A percentile compares a stretch with the other conserved stretches of the same genome.
phyloP scores from a whole-genome alignment of 2,113 vertebrate species.

The Corythaeola cristata region DNA sequence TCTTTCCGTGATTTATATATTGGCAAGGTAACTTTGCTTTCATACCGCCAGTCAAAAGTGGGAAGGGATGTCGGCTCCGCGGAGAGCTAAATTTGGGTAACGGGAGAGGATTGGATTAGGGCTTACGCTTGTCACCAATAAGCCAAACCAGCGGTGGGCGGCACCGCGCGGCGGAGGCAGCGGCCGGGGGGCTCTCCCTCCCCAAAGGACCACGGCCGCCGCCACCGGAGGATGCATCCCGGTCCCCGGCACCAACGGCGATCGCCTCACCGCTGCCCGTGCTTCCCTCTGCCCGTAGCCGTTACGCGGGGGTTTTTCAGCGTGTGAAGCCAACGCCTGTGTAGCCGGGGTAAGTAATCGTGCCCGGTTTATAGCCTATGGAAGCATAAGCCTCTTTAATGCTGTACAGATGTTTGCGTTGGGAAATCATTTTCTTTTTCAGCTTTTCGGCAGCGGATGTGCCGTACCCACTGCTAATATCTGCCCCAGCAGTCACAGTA shows the following conservation, averaged over 20 bases:
- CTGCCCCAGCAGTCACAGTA: background rate
- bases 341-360: slow-evolving; percentile 40
- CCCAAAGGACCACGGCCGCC: slow-evolving; percentile 55
- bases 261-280: background rate
- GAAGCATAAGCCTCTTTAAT: background rate
- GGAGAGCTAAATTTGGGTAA: slow-evolving; percentile 80
- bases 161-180: slow-evolving; percentile 62
- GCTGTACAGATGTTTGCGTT: background rate
- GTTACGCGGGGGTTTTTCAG: background rate
- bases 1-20: background rate
- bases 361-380: background rate
- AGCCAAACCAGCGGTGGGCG: slow-evolving; percentile 74
- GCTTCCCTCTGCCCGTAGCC: background rate
- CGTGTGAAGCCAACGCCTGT: background rate
- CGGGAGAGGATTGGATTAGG: slow-evolving; percentile 80
- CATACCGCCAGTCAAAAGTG: slow-evolving; percentile 56
- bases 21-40: slow-evolving; percentile 24
- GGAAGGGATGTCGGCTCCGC: slow-evolving; percentile 70
- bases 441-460: background rate
- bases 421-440: background rate
- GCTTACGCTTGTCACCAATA: slow-evolving; percentile 81
- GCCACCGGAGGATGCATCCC: background rate
- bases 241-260: fast-evolving
- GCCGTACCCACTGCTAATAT: background rate
- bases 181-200: slow-evolving; percentile 58